Evolutionary conservation across 2,797 vertebrate genomes (phyloP), one percentile per base, ranked within the genome.

Genomic region (Bradypodion ventrale): DNA sequence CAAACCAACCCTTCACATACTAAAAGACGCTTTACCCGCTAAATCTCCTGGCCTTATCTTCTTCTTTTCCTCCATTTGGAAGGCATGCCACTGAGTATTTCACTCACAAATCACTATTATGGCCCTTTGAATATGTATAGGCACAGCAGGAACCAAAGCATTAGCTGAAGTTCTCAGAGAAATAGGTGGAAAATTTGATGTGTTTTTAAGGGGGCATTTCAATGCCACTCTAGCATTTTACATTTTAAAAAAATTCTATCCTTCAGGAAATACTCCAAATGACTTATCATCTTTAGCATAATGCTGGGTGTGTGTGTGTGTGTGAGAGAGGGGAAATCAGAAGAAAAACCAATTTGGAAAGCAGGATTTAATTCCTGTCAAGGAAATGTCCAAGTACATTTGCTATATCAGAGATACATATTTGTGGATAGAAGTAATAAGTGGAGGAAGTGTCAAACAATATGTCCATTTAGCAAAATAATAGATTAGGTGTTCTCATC

Each of bases 91-190:
- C 92, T 89, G 84, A 90, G 92, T 87, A 89, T 87, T 93, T 92
- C 94, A 92, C 94, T 92, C 91, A 93, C 93, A 91, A 63, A 81
- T 90, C 87, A 92, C 93, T 88, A 91, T 95, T 94, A 93, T 23
- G n/a, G 77, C 32, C 86, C 77, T 85, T 92, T 95, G 95, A 94
- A 96, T 95, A 96, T 94, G 95, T 94, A 95, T 90, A 93, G 90
- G 88, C 92, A 90, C 93, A 95, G 94, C 93, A 94, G 94, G 95
- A 91, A 93, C 92, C 88, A 94, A 94, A 93, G 93, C 93, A 94
- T 90, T 93, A 91, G 92, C 92, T 93, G 85, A 79, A 66, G 93
- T 90, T 70, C 87, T 89, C 68, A 56, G 70, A 70, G 90, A 93
- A 93, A 91, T 60, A 89, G 27, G 70, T 79, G 78, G 91, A 90